Conservation (phyloP, 2,797 vertebrate species). For the Tapirus indicus region DNA sequence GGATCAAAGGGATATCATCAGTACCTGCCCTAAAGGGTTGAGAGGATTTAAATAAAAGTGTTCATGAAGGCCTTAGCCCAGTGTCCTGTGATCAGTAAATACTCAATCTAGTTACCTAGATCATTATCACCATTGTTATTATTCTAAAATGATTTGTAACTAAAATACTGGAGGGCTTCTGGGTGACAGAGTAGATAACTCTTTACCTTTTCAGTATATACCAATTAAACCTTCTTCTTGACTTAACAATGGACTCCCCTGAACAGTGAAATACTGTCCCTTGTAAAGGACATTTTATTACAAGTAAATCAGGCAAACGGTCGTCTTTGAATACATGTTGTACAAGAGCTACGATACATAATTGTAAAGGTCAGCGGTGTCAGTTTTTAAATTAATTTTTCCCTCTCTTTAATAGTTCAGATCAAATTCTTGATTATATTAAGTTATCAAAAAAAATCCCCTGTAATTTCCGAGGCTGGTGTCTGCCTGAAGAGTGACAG, state of each 20-base stretch:
- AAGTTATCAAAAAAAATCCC: background rate
- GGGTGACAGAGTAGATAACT: background rate
- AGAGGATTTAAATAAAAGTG: background rate
- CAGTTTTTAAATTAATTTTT: constrained; percentile 77
- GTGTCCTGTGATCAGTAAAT: background rate
- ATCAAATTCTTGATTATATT: constrained; percentile 47
- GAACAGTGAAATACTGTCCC: background rate
- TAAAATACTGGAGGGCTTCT: background rate
- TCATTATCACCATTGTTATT: background rate
- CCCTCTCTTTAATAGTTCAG: constrained; percentile 76
- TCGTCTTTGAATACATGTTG: constrained; percentile 28
- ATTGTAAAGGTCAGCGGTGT: constrained; percentile 68
- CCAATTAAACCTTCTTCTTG: constrained; percentile 4
- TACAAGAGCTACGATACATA: background rate
- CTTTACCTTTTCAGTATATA: background rate
- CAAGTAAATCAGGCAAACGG: background rate
- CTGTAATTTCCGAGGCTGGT: constrained; percentile 6
- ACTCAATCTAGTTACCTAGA: background rate
- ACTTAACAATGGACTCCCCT: background rate
- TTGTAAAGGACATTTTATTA: constrained; percentile 27
- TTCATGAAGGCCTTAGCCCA: background rate
- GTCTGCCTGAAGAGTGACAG: background rate
- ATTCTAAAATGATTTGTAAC: background rate
- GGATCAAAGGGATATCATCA: background rate
- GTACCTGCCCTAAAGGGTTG: background rate